These are phyloP conservation scores for Philotrypesis tridentata DNA, from an alignment of 1,140 invertebrate genomes.

Conservation along the genomic window DNA sequence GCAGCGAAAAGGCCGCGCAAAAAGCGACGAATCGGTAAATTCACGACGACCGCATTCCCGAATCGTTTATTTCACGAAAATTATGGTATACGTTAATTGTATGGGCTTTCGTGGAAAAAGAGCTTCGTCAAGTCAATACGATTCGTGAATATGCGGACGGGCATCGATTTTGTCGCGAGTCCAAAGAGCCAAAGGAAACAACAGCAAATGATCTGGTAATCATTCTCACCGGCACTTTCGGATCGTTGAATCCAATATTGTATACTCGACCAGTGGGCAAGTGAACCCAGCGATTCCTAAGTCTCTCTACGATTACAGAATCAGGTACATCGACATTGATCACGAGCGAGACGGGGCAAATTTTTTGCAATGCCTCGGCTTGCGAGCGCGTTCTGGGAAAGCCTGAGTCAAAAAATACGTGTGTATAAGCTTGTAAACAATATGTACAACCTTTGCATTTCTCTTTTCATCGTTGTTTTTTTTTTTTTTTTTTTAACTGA, in stretches of 20 bases:
- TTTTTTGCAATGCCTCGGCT: conserved; percentile 82
- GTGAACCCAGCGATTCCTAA: conserved; percentile 92
- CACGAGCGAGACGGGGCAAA: conserved; percentile 85
- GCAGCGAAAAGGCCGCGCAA: too few species aligned
- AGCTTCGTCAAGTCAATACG: too few species aligned
- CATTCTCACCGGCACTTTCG: conserved; percentile 79
- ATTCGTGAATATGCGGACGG: too few species aligned
- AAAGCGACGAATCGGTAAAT: too few species aligned
- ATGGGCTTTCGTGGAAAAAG: too few species aligned
- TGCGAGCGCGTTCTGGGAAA: conserved; percentile 93
- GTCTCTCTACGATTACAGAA: conserved; percentile 88
- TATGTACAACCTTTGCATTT: too few species aligned
- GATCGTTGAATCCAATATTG: conserved; percentile 94
- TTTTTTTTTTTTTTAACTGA: neutral
- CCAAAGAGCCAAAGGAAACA: too few species aligned
- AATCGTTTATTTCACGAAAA: too few species aligned
- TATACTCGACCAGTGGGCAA: conserved; percentile 92
- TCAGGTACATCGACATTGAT: conserved; percentile 93
- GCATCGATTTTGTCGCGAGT: too few species aligned
- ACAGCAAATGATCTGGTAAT: neutral
- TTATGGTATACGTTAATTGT: too few species aligned
- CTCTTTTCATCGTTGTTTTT: neutral
- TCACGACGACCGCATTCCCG: too few species aligned
- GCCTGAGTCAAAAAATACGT: conserved; percentile 69
- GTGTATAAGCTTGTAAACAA: neutral